Conservation (phyloP, 2,797 vertebrate species). For the Falco novaeseelandiae region DNA sequence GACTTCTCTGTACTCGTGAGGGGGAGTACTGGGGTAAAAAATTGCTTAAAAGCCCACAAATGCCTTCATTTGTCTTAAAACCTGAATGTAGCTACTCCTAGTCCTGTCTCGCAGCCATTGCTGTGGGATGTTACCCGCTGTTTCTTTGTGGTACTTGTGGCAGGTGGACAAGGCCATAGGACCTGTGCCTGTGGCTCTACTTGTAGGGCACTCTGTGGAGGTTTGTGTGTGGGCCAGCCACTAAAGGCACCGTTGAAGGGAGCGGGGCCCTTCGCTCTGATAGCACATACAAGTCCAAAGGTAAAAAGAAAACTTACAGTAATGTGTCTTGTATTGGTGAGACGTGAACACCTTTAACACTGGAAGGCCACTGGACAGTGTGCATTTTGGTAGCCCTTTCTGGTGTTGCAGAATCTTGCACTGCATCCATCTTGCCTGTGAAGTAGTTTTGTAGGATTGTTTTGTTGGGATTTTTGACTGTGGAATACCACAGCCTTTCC, state of each 20-base stretch:
- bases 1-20: neutral
- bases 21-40: neutral
- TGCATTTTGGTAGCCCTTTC: accelerated
- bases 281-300: neutral
- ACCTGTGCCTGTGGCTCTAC: neutral
- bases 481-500: neutral
- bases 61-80: neutral
- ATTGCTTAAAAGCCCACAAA: neutral
- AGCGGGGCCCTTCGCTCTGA: neutral
- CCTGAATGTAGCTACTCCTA: accelerated
- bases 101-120: neutral
- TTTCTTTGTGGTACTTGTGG: neutral
- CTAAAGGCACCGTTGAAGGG: neutral
- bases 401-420: neutral
- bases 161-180: neutral
- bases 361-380: neutral
- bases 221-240: neutral
- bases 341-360: neutral
- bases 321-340: neutral
- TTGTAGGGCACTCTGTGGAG: neutral
- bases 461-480: neutral
- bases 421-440: neutral
- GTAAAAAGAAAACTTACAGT: neutral
- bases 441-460: neutral
- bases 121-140: accelerated